These are phyloP conservation scores for Tapirus terrestris DNA, from an alignment of 2,113 vertebrate genomes.

Conservation along the genomic window DNA sequence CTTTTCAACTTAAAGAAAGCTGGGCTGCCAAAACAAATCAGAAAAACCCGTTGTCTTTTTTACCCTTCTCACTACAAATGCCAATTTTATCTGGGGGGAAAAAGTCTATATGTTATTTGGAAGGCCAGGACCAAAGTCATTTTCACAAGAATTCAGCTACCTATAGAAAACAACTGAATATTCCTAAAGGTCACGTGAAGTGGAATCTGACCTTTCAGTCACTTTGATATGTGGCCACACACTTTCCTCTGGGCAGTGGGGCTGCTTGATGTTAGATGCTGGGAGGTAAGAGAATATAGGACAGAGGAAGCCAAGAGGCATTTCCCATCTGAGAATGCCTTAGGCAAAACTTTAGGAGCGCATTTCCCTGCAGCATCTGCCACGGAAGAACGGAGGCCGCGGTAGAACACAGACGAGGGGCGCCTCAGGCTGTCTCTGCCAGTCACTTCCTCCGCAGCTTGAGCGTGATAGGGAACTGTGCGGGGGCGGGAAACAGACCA, in stretches of 20 bases:
- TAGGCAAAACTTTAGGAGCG: background rate
- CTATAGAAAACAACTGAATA: background rate
- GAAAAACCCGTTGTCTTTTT: background rate
- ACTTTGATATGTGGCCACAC: background rate
- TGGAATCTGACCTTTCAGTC: background rate
- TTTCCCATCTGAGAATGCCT: background rate
- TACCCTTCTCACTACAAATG: background rate
- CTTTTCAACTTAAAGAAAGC: background rate
- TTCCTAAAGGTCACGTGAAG: background rate
- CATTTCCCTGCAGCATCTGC: background rate
- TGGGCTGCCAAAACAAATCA: background rate
- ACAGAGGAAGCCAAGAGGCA: background rate
- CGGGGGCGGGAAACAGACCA: background rate
- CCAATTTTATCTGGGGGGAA: background rate
- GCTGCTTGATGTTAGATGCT: background rate
- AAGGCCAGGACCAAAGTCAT: background rate
- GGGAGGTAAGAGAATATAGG: background rate
- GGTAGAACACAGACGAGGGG: background rate
- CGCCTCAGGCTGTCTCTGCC: background rate
- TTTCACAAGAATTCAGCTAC: background rate
- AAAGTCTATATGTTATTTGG: background rate
- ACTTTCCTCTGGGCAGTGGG: background rate
- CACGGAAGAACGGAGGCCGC: background rate
- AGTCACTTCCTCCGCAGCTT: conserved; percentile 51
- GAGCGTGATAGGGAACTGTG: background rate